Base-by-base conservation (phyloP, 1,140 invertebrate species). In the Ditylenchus dipsaci region DNA sequence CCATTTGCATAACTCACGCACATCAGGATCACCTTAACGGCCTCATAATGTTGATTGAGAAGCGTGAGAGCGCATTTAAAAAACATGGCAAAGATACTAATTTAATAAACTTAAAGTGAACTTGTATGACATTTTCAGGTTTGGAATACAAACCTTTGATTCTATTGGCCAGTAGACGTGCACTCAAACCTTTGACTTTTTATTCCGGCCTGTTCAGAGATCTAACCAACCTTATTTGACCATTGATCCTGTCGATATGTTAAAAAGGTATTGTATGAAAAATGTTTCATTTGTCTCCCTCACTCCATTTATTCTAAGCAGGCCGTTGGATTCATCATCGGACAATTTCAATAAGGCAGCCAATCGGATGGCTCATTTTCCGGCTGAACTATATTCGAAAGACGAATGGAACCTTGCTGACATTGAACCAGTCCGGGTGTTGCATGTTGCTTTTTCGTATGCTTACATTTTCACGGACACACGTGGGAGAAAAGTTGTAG, bases 401-500 rank as follows among this genome's bases (percentile, higher is more conserved):
- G 53, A 72, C 1, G 38, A 62, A 38, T 79, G 78, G 78, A 72
- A 72, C 26, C 60, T 81, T 13, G 56, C 68, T 5, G 61, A 53
- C n/a, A 69, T 67, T 56, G 83, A 7, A 23, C 76, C 1, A 9
- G 33, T 27, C 71, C 88, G 64, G 82, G 86, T 61, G 73, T 90
- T 67, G 71, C 79, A 27, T 66, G 86, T n/a, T 84, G 42, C 74
- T 43, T 62, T 69, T 68, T 73, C 80, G 0, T 72, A 63, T 60
- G 80, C 73, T 43, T 82, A 72, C 61, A 65, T 82, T n/a, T 76
- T 82, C 45, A 56, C 57, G 13, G 60, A 47, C 23, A 53, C 86
- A 29, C 83, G 88, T 78, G 87, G 87, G 0, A 88, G 87, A 77
- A 94, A 91, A 85, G 84, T 97, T 23, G 92, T 38, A 11, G 33